Evolutionary conservation across 2,888 invertebrate species (phyloP), one percentile per base, ranked within the genome.

Genomic region (Lydus trimaculatus): DNA sequence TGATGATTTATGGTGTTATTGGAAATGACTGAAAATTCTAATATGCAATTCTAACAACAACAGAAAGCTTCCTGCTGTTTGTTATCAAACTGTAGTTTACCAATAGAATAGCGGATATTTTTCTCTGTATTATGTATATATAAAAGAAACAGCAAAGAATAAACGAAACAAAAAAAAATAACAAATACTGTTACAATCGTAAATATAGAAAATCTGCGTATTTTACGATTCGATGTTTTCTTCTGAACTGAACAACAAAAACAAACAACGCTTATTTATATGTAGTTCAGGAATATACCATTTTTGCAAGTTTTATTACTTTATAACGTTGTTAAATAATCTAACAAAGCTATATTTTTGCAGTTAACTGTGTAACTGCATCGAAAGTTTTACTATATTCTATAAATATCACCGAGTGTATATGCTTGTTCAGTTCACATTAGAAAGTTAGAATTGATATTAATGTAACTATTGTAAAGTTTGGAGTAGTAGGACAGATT

Each of bases 381-480:
- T 20, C 5, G 48, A 48, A 56, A 56, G 25, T 56, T 56, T 56
- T n/a, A 56, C 25, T 25, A 28, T 15, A 7, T 15, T 8, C 28
- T 56, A 28, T 28, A 28, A 28, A 52, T 52, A 13, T 28, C 9
- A n/a, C 5, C 4, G 25, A n/a, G 15, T 15, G 23, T 56, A 28
- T 28, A 48, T 48, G n/a, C 56, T 63, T 43, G 60, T 60, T 67
- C 31, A 56, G 63, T 67, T 67, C 61, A 56, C 36, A 52, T 63
- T 60, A 63, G 43, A 31, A 56, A 64, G 61, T 64, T 56, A 2
- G 56, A 68, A 68, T 68, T 68, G 67, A 68, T 64, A 64, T 68
- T 68, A 64, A 68, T 68, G 67, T 61, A 61, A 61, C 61, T 36
- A 58, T 39, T 68, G 56, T 61, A 13, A 60, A 67, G 67, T 67